phyloP scores from a whole-genome alignment of 2,113 vertebrate species.

The Rissa tridactyla region DNA sequence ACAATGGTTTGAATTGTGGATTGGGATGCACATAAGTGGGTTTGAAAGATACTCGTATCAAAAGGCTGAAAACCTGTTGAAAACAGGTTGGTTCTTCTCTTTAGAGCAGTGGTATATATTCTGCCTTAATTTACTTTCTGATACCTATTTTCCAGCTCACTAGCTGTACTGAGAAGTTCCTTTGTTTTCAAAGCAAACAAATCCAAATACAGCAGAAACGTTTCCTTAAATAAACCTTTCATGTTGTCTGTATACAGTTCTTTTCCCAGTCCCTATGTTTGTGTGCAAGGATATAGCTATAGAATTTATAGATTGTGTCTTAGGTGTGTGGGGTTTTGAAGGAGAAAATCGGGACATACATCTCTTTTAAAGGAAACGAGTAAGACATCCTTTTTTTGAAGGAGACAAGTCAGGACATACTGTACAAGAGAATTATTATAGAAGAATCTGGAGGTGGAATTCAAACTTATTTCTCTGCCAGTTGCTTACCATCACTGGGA shows the following conservation, averaged over 20 bases:
- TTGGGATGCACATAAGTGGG: background rate
- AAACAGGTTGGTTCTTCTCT: background rate
- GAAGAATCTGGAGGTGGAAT: constrained; percentile 26
- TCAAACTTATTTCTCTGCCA: constrained; percentile 4
- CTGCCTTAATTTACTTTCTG: background rate
- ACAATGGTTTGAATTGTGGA: background rate
- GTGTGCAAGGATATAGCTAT: background rate
- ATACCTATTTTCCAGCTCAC: background rate
- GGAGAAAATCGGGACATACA: background rate
- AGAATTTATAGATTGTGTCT: background rate
- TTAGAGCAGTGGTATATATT: background rate
- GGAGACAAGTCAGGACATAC: background rate
- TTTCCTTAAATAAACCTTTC: background rate
- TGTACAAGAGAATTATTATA: constrained; percentile 9
- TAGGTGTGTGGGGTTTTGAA: background rate
- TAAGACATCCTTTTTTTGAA: background rate
- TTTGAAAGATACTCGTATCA: background rate
- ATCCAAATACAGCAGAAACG: background rate
- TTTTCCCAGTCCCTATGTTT: background rate
- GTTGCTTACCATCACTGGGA: background rate
- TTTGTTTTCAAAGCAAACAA: constrained; percentile 16
- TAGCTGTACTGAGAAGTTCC: background rate
- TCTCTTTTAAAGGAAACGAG: background rate
- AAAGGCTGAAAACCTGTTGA: background rate
- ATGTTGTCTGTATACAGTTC: background rate